These are phyloP conservation scores for Gambusia yucatana DNA, from an alignment of 2,797 vertebrate species.

Conservation along the genomic window DNA sequence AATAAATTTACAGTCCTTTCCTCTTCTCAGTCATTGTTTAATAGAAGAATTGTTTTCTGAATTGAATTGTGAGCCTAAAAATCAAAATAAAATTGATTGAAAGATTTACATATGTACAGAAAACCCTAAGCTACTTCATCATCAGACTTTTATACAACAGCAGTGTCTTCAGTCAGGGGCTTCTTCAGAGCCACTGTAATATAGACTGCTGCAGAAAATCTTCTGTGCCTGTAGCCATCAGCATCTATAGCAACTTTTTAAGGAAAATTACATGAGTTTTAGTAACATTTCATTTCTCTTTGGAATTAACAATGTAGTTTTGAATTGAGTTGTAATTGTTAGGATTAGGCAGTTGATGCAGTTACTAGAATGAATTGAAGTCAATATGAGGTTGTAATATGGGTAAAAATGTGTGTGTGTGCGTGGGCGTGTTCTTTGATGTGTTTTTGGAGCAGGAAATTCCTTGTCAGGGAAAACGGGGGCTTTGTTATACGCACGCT, in stretches of 20 bases:
- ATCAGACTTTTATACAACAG: background rate
- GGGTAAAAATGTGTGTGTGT: conserved; percentile 32
- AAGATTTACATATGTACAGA: background rate
- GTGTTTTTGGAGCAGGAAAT: conserved; percentile 61
- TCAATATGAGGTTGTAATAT: conserved; percentile 25
- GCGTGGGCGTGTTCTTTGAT: conserved; percentile 12
- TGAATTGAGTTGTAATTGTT: background rate
- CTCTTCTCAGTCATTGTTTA: too few species aligned
- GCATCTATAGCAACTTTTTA: conserved; percentile 48
- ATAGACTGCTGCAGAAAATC: background rate
- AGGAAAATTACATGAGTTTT: conserved; percentile 1
- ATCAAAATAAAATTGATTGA: too few species aligned
- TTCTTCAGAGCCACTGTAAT: background rate
- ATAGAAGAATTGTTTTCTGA: too few species aligned
- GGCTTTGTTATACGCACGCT: conserved; percentile 70
- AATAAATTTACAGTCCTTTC: too few species aligned
- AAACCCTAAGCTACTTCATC: background rate
- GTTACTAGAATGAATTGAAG: background rate
- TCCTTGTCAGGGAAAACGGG: conserved; percentile 61
- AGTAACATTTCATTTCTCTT: background rate
- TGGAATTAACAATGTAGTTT: background rate
- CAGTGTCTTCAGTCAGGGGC: background rate
- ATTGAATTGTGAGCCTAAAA: too few species aligned
- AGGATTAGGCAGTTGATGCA: background rate
- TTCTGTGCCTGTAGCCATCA: background rate